These are phyloP conservation scores for Chiloscyllium punctatum DNA, from an alignment of 2,797 vertebrate genomes.

Conservation along the genomic window DNA sequence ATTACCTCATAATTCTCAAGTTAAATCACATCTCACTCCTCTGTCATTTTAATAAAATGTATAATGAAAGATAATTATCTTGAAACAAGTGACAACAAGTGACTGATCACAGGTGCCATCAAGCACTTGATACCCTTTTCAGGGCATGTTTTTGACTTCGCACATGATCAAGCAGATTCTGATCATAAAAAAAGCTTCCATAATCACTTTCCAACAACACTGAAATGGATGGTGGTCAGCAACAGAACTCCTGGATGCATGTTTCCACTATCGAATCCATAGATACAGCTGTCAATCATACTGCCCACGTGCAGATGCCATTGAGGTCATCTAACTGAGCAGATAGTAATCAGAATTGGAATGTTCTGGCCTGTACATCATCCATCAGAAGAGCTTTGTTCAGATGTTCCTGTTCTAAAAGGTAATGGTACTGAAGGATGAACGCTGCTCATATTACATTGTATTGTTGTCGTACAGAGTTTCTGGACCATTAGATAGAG, in stretches of 20 bases:
- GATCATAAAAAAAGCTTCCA: background rate
- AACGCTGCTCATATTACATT: too few relatives aligned
- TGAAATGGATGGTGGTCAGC: background rate
- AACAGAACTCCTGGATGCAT: background rate
- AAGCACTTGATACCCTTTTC: background rate
- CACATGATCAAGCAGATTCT: background rate
- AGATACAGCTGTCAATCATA: background rate
- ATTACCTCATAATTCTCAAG: background rate
- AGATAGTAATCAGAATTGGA: background rate
- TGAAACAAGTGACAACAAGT: background rate
- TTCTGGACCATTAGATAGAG: too few relatives aligned
- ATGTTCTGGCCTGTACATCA: background rate
- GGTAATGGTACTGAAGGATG: too few relatives aligned
- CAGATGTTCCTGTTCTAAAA: too few relatives aligned
- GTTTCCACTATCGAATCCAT: background rate
- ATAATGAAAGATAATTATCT: background rate
- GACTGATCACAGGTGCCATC: background rate
- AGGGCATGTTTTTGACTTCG: background rate
- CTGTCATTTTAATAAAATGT: background rate
- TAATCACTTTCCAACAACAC: background rate
- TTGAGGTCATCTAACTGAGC: background rate
- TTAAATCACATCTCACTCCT: background rate
- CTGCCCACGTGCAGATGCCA: background rate
- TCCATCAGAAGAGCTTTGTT: background rate
- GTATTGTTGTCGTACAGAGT: too few relatives aligned